These are phyloP conservation scores for Desmophyllum pertusum DNA, from an alignment of 92 coral and sea anemone genomes.

Conservation along the genomic window DNA sequence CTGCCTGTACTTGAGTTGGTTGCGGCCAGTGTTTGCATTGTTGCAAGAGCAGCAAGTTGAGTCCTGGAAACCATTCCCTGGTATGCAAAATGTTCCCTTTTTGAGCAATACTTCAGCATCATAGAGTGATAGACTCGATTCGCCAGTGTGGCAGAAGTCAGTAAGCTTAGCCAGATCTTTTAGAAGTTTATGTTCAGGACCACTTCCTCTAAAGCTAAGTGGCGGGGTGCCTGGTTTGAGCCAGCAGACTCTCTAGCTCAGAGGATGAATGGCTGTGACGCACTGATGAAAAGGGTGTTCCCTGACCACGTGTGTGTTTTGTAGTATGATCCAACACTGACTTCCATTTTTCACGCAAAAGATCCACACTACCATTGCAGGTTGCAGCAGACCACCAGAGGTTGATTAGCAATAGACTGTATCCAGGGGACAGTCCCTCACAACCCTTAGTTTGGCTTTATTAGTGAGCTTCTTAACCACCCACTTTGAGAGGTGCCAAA, in stretches of 20 bases:
- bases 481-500: constrained; percentile 68
- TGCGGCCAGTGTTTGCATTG: constrained; percentile 44
- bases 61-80: too few relatives aligned
- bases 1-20: constrained; percentile 47
- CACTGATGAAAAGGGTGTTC: constrained; percentile 48
- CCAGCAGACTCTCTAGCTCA: constrained; percentile 26
- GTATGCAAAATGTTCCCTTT: too few relatives aligned
- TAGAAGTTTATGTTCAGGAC: constrained; percentile 48
- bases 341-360: too few relatives aligned
- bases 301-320: constrained; percentile 43
- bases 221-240: too few relatives aligned
- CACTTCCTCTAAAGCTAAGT: constrained; percentile 60
- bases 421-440: constrained; percentile 49
- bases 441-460: constrained; percentile 38
- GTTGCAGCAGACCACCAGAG: constrained; percentile 71
- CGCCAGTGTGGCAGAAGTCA: too few relatives aligned
- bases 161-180: constrained; percentile 60
- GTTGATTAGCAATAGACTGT: constrained; percentile 52
- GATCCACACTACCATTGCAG: too few relatives aligned
- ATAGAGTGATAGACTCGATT: too few relatives aligned
- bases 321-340: too few relatives aligned
- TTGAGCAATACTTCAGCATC: too few relatives aligned
- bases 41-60: constrained; percentile 67
- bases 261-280: constrained; percentile 34
- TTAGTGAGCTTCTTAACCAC: constrained; percentile 50